Percentiles rank a stretch among this genome's conserved stretches.
Conservation (phyloP, 2,113 vertebrate species). For the Tachysurus vachellii region DNA sequence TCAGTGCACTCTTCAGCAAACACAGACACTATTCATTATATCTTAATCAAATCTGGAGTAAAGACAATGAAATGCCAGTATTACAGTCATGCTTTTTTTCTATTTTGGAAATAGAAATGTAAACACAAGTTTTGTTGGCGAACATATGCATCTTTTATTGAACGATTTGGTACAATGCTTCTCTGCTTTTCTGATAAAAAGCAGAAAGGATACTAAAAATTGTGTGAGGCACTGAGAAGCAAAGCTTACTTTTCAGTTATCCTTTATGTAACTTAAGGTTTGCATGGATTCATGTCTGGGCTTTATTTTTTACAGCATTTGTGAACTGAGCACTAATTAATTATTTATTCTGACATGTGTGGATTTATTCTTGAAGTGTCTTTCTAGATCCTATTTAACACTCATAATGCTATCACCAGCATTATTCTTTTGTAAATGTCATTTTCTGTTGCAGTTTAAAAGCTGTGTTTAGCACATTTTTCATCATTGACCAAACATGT, state of each 20-base stretch:
- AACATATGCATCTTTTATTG: neutral
- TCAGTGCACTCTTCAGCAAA: slow-evolving; percentile 56
- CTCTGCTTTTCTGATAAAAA: slow-evolving; percentile 14
- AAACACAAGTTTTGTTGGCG: slow-evolving; percentile 12
- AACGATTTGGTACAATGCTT: slow-evolving; percentile 21
- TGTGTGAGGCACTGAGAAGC: neutral
- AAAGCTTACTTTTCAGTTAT: neutral
- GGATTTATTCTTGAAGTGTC: slow-evolving; percentile 4
- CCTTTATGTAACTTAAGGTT: neutral
- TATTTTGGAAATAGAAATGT: slow-evolving; percentile 7
- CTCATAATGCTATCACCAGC: slow-evolving; percentile 18
- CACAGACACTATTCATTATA: slow-evolving; percentile 45
- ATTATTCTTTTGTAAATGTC: slow-evolving; percentile 65
- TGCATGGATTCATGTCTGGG: neutral
- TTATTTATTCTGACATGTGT: slow-evolving; percentile 11
- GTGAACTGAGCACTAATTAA: slow-evolving; percentile 5
- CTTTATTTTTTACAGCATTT: neutral
- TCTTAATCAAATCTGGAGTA: slow-evolving; percentile 49
- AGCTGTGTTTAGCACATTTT: slow-evolving; percentile 72
- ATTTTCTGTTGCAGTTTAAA: slow-evolving; percentile 66
- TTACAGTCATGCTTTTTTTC: slow-evolving; percentile 19
- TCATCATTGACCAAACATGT: slow-evolving; percentile 69
- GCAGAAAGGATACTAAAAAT: neutral
- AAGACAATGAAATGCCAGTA: slow-evolving; percentile 31
- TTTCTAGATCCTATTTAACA: slow-evolving; percentile 23